These are phyloP conservation scores for Pediacus dermestoides DNA, from an alignment of 2,888 invertebrate species.

Conservation along the genomic window DNA sequence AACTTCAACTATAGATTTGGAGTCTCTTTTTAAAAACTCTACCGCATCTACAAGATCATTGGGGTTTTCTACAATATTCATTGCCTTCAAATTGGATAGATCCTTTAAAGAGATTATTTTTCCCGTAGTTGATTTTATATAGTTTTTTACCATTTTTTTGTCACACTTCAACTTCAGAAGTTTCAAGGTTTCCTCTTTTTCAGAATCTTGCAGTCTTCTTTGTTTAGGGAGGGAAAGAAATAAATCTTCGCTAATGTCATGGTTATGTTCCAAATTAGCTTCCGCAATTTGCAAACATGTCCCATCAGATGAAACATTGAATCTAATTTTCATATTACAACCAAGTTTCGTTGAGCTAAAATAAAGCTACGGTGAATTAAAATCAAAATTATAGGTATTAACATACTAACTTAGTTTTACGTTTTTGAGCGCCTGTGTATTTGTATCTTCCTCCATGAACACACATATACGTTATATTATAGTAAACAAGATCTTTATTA, in stretches of 20 bases:
- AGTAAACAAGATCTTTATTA: too few species aligned
- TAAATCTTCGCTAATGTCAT: not conserved
- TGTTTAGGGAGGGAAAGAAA: conserved; percentile 7
- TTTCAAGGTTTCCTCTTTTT: conserved; percentile 2
- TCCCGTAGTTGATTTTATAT: not conserved
- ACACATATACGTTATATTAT: too few species aligned
- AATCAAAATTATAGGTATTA: too few species aligned
- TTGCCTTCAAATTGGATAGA: conserved; percentile 7
- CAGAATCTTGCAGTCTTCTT: conserved; percentile 4
- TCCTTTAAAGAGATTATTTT: conserved; percentile 11
- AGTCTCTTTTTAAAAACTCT: conserved; percentile 2
- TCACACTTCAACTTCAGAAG: conserved; percentile 8
- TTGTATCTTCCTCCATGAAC: too few species aligned
- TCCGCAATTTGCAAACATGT: conserved; percentile 3
- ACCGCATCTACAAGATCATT: conserved; percentile 6
- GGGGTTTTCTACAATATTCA: not conserved
- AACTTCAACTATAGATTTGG: conserved; percentile 3
- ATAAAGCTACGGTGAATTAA: too few species aligned
- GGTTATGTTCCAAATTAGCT: not conserved
- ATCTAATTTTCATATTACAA: conserved; percentile 8
- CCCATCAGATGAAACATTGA: conserved; percentile 7
- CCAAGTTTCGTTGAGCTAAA: conserved; percentile 2
- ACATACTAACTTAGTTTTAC: too few species aligned
- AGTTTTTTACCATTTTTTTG: conserved; percentile 10
- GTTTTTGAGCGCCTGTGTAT: too few species aligned